Evolutionary conservation across 2,113 vertebrate genomes (phyloP).

Genomic region (Thymallus thymallus): DNA sequence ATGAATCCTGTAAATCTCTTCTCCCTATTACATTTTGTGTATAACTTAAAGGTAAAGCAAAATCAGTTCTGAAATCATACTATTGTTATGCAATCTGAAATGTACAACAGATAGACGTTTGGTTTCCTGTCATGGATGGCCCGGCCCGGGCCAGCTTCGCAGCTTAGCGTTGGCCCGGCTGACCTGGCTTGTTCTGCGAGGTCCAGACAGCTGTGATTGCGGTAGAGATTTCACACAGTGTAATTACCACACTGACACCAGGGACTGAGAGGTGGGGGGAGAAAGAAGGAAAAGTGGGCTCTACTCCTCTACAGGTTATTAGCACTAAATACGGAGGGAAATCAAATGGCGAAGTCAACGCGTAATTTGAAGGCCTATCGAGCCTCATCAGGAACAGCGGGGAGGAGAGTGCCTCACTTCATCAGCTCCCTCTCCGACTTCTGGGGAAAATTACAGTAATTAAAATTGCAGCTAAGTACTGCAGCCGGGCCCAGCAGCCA

Average conservation of each 20-base stretch:
- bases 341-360: conserved; percentile 87
- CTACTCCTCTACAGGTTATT: conserved; percentile 87
- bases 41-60: no score
- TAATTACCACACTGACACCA: conserved; percentile 92
- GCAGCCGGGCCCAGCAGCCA: conserved; percentile 24
- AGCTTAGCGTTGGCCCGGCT: conserved; percentile 69
- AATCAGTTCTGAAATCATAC: no score
- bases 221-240: conserved; percentile 94
- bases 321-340: conserved; percentile 80
- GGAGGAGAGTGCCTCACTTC: conserved; percentile 92
- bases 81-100: no score
- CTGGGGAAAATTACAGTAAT: conserved; percentile 96
- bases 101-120: no score
- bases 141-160: conserved; percentile 51
- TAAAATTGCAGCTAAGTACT: conserved; percentile 93
- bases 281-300: conserved; percentile 61
- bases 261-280: conserved; percentile 78
- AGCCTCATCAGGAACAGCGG: conserved; percentile 90
- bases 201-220: conserved; percentile 92
- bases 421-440: conserved; percentile 96
- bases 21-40: no score
- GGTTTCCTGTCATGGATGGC: conserved; percentile 2
- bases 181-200: conserved; percentile 80
- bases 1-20: no score
- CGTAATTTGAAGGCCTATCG: conserved; percentile 84